Percentiles rank a stretch among this genome's conserved stretches.
Evolutionary conservation across 92 coral and sea anemone genomes (phyloP).

Genomic region (Diadumene lineata): DNA sequence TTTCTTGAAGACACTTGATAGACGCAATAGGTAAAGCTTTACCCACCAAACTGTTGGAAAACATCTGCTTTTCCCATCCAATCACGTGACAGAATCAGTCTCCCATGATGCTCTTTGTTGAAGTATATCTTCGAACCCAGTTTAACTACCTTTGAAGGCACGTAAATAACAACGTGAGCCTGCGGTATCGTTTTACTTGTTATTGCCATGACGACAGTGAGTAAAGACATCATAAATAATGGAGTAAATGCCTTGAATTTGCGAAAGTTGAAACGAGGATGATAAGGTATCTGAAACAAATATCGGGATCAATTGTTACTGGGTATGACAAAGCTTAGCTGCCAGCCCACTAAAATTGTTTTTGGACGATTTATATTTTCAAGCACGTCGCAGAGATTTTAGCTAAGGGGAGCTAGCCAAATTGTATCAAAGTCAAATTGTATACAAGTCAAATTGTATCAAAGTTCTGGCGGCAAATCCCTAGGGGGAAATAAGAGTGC

Average conservation of each 20-base stretch:
- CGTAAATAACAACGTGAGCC: conserved; percentile 56
- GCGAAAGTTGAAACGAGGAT: background rate
- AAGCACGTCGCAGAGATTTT: no score
- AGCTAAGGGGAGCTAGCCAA: no score
- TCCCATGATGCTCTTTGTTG: conserved; percentile 61
- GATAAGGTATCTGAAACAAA: background rate
- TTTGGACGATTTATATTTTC: no score
- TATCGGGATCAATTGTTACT: no score
- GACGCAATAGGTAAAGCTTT: no score
- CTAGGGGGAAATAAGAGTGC: no score
- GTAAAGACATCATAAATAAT: conserved; percentile 40
- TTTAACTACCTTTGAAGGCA: conserved; percentile 56
- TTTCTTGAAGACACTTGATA: background rate
- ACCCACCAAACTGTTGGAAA: conserved; percentile 73
- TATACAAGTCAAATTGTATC: no score
- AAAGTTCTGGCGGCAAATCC: no score
- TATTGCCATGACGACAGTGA: conserved; percentile 67
- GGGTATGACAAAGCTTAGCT: no score
- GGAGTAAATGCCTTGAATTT: conserved; percentile 22
- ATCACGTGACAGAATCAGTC: conserved; percentile 39
- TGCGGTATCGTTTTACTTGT: conserved; percentile 33
- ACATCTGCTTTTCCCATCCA: conserved; percentile 34
- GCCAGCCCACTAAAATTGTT: no score
- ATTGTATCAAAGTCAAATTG: no score
- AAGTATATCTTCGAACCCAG: conserved; percentile 66